Conservation (phyloP, 2,113 vertebrate genomes). For the Psittacus erithacus region DNA sequence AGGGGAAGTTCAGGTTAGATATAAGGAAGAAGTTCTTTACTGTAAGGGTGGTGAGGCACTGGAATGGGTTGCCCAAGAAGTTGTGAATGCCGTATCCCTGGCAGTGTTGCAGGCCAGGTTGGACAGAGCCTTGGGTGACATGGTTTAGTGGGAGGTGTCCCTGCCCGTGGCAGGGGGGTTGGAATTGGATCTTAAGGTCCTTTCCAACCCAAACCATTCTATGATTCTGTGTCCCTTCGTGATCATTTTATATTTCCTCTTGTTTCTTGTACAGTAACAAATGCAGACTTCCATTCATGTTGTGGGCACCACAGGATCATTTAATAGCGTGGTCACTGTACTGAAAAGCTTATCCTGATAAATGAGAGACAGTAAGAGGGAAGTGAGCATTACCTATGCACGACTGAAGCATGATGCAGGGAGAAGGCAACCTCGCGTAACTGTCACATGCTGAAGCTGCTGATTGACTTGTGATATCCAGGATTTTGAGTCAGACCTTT, state of each 20-base stretch:
- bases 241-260: background rate
- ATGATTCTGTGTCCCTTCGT: background rate
- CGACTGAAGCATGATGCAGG: background rate
- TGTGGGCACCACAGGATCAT: background rate
- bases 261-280: background rate
- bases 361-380: background rate
- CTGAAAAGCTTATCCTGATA: background rate
- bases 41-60: no score
- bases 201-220: no score
- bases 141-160: no score
- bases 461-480: background rate
- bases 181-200: no score
- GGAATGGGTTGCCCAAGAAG: no score
- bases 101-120: no score
- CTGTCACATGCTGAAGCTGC: background rate
- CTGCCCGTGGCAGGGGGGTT: no score
- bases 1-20: no score
- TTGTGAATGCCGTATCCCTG: no score
- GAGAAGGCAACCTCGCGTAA: background rate
- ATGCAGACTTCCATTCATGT: accelerated
- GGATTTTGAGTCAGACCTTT: background rate
- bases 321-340: background rate
- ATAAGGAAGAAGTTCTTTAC: no score
- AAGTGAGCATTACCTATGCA: background rate
- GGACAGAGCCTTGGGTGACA: no score